Conservation (phyloP, 2,888 invertebrate species). For the Magallana nippona region DNA sequence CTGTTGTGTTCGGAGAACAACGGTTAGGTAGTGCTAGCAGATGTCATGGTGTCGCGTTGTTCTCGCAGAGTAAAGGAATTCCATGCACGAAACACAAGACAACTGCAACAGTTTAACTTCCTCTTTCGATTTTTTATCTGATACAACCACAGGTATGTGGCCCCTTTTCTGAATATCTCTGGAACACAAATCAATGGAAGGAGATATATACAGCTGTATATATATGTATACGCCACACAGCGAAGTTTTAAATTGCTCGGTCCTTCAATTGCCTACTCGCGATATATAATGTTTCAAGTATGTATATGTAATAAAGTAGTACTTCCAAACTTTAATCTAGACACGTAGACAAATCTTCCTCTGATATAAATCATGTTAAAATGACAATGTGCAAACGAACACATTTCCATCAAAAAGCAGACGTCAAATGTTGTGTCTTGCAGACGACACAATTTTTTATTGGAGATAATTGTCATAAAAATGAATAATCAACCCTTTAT, state of each 20-base stretch:
- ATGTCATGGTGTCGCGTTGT: not conserved
- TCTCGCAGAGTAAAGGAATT: not conserved
- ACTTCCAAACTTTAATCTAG: not conserved
- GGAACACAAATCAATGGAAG: not conserved
- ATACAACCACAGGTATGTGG: slow-evolving; percentile 1
- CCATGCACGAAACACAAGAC: not conserved
- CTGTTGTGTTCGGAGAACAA: not conserved
- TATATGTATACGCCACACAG: not conserved
- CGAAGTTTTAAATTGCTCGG: not conserved
- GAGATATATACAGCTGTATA: not conserved
- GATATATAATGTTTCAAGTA: not conserved
- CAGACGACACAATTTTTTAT: not conserved
- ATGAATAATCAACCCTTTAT: too few species aligned
- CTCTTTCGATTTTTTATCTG: slow-evolving; percentile 26
- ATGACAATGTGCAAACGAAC: not conserved
- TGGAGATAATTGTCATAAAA: too few species aligned
- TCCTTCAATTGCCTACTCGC: slow-evolving; percentile 4
- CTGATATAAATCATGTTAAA: not conserved
- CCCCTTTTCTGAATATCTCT: not conserved
- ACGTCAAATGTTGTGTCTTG: not conserved
- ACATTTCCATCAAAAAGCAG: slow-evolving; percentile 10
- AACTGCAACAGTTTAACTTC: slow-evolving; percentile 5
- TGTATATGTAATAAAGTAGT: not conserved
- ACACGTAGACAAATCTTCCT: not conserved
- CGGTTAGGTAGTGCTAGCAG: not conserved